Conservation (phyloP, 1,140 invertebrate genomes). For the Drosophila erecta region DNA sequence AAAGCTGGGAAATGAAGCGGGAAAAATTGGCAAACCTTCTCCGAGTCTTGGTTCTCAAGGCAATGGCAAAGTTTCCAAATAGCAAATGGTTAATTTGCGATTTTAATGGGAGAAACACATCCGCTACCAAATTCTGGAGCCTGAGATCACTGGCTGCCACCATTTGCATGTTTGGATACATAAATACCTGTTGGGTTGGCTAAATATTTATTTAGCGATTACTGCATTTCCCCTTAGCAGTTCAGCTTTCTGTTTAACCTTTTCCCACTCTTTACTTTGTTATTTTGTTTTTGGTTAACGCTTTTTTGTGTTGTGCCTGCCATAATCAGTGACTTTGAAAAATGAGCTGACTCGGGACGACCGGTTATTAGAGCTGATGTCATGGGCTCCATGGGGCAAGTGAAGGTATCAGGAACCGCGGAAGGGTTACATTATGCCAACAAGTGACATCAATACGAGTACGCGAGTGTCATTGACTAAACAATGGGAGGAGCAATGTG, state of each 20-base stretch:
- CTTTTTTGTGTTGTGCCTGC: constrained; percentile 30
- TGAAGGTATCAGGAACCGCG: constrained; percentile 41
- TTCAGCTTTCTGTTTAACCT: constrained; percentile 29
- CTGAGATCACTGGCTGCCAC: constrained; percentile 22
- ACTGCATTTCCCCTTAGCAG: constrained; percentile 11
- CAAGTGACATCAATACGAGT: constrained; percentile 59
- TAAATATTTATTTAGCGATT: constrained; percentile 66
- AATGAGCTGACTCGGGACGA: constrained; percentile 65
- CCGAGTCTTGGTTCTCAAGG: constrained; percentile 8
- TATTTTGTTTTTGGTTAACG: constrained; percentile 35
- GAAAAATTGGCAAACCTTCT: constrained; percentile 44
- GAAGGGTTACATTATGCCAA: constrained; percentile 41
- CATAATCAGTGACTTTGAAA: constrained; percentile 73
- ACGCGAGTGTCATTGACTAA: constrained; percentile 65
- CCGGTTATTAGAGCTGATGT: constrained; percentile 79
- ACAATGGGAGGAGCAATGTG: constrained; percentile 50
- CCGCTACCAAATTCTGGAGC: constrained; percentile 12
- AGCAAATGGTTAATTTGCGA: constrained; percentile 31
- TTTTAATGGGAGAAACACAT: constrained; percentile 28
- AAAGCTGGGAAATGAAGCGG: constrained; percentile 55
- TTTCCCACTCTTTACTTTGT: constrained; percentile 42
- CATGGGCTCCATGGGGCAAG: constrained; percentile 45
- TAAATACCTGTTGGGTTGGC: constrained; percentile 43
- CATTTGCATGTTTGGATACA: constrained; percentile 32
- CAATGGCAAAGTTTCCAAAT: constrained; percentile 28